phyloP scores from a whole-genome alignment of 1,140 invertebrate genomes.

The Anoplolepis gracilipes region DNA sequence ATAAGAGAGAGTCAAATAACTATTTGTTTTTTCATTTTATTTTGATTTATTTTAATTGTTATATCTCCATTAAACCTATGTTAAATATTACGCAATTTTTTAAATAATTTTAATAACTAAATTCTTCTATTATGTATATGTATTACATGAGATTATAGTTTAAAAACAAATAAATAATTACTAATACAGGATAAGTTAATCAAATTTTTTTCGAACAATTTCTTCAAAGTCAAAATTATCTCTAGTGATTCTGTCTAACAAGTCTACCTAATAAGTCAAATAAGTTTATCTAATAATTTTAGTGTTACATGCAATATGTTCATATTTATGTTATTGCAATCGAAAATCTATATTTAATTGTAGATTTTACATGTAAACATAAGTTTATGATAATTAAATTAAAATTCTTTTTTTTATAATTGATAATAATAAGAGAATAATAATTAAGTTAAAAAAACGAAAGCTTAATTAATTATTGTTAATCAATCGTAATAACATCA shows the following conservation, averaged over 20 bases:
- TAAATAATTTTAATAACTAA: too few relatives aligned
- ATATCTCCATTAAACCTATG: not conserved
- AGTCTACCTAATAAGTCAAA: too few relatives aligned
- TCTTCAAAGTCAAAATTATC: too few relatives aligned
- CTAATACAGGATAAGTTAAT: too few relatives aligned
- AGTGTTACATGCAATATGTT: not conserved
- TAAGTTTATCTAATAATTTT: not conserved
- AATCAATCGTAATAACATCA: too few relatives aligned
- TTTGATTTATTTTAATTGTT: not conserved
- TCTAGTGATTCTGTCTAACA: too few relatives aligned
- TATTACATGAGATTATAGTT: too few relatives aligned
- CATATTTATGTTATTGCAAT: not conserved
- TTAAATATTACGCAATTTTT: not conserved
- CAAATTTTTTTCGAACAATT: too few relatives aligned
- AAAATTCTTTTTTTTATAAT: not conserved
- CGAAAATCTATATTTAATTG: not conserved
- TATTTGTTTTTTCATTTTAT: not conserved
- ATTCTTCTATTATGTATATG: too few relatives aligned
- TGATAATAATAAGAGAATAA: not conserved
- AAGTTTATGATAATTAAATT: not conserved
- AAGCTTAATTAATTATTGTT: too few relatives aligned
- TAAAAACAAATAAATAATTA: too few relatives aligned
- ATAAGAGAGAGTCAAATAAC: not conserved
- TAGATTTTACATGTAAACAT: not conserved
- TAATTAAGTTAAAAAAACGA: too few relatives aligned